phyloP scores from a whole-genome alignment of 2,113 vertebrate genomes.

The Alosa alosa region DNA sequence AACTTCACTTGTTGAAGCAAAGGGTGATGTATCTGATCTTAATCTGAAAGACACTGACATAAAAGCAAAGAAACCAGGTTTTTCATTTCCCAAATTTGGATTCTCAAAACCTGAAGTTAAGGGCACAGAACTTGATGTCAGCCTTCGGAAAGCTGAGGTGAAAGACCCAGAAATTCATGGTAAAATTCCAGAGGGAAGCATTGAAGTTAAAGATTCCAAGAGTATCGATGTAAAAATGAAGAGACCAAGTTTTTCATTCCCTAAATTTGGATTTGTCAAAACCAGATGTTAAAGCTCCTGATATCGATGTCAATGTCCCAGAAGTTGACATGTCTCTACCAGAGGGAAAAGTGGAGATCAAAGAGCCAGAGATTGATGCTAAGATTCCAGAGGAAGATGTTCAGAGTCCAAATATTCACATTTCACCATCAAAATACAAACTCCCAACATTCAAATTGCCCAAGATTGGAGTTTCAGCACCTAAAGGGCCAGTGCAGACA shows the following conservation, averaged over 20 bases:
- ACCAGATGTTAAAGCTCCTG: conserved; percentile 18
- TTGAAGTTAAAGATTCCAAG: background rate
- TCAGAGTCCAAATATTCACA: background rate
- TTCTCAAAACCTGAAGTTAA: conserved; percentile 18
- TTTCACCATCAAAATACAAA: conserved; percentile 47
- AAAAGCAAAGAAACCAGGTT: conserved; percentile 32
- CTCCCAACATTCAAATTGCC: conserved; percentile 55
- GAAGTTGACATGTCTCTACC: conserved; percentile 22
- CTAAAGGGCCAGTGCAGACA: conserved; percentile 29
- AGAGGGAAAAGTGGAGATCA: conserved; percentile 13
- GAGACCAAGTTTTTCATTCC: conserved; percentile 34
- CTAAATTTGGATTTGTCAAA: conserved; percentile 40
- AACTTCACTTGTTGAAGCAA: conserved; percentile 33
- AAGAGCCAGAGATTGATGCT: conserved; percentile 16
- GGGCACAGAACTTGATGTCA: background rate
- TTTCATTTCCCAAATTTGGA: conserved; percentile 25
- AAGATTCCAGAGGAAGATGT: conserved; percentile 4
- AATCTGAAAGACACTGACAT: conserved; percentile 11
- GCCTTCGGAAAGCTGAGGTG: background rate
- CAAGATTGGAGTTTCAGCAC: conserved; percentile 41
- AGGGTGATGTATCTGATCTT: conserved; percentile 21
- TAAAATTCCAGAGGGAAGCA: conserved; percentile 16
- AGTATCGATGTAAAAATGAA: background rate
- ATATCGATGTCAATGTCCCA: background rate
- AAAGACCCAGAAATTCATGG: conserved; percentile 37